Base-by-base conservation (phyloP, 2,113 vertebrate species). In the Cynoglossus semilaevis region DNA sequence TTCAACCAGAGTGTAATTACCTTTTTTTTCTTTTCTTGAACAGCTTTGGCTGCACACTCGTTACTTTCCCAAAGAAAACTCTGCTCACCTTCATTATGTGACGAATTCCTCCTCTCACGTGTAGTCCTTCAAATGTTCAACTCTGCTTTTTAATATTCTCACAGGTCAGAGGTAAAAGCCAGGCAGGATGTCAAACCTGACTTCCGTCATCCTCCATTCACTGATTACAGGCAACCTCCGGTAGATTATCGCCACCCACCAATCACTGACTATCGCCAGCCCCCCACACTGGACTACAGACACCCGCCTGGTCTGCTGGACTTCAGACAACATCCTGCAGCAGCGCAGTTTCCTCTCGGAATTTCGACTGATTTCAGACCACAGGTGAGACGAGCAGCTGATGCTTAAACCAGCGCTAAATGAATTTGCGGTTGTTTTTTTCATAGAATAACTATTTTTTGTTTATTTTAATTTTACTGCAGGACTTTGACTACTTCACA, bases 401-500 rank as follows among this genome's bases (percentile, higher is more conserved):
- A 29, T 29, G 22, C 22, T 29, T 2, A 29, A 29, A 6, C 3
- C 22, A 29, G 22, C 22, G 22, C 22, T 29, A 29, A 29, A 29
- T 29, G n/a, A n/a, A n/a, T 29, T 4, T 29, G 22, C n/a, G 22
- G 22, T 4, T 29, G 22, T 29, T 29, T 29, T 29, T 29, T 29
- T 29, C 2, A 4, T 4, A 29, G 6, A 29, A 29, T 29, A 29
- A 29, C 2, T 4, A 29, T 29, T 29, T 29, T 29, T 4, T 4
- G 3, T 4, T 4, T 29, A 29, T 29, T 29, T 29, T n/a, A n/a
- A 6, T 29, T 19, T 29, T 54, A 53, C 44, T 66, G 18, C 82
- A 99, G 97, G 96, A 97, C 81, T 98, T 92, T 70, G 94, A 98
- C 89, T 99, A 97, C 89, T 99, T 98, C 88, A 98, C 96, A 0